phyloP scores from a whole-genome alignment of 2,113 vertebrate genomes.

The Chlamydotis undulata region DNA sequence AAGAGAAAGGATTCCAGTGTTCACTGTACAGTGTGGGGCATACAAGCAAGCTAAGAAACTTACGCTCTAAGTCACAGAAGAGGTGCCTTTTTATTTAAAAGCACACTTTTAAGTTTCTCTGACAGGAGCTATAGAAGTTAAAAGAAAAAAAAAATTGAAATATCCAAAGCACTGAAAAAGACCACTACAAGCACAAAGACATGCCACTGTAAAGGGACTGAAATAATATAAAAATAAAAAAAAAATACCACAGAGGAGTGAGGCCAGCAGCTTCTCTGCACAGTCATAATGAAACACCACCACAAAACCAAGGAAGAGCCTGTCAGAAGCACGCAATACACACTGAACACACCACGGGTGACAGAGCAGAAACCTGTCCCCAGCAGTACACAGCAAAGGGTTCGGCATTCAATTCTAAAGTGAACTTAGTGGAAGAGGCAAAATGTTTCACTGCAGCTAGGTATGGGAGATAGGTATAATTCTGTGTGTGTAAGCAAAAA shows the following conservation, averaged over 20 bases:
- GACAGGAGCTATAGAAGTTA: not conserved
- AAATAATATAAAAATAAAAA: not conserved
- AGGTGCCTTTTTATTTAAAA: not conserved
- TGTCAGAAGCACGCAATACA: not conserved
- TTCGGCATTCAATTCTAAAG: not conserved
- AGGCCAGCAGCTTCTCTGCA: not conserved
- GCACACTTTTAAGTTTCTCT: not conserved
- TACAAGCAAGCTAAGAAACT: not conserved
- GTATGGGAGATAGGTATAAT: not conserved
- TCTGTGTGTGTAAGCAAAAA: not conserved
- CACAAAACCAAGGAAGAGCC: not conserved
- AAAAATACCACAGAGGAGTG: not conserved
- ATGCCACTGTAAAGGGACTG: not conserved
- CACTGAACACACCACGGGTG: not conserved
- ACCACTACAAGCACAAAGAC: not conserved
- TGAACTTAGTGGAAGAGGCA: not conserved
- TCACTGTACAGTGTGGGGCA: not conserved
- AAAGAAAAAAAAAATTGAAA: not conserved
- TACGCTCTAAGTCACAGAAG: not conserved
- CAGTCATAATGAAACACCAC: not conserved
- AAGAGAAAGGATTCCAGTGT: slow-evolving; percentile 9
- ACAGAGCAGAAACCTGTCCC: not conserved
- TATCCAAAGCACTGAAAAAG: not conserved
- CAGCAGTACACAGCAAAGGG: not conserved
- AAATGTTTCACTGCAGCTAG: not conserved